Evolutionary conservation across 2,888 invertebrate species (phyloP).

Genomic region (Eupithecia inturbata): DNA sequence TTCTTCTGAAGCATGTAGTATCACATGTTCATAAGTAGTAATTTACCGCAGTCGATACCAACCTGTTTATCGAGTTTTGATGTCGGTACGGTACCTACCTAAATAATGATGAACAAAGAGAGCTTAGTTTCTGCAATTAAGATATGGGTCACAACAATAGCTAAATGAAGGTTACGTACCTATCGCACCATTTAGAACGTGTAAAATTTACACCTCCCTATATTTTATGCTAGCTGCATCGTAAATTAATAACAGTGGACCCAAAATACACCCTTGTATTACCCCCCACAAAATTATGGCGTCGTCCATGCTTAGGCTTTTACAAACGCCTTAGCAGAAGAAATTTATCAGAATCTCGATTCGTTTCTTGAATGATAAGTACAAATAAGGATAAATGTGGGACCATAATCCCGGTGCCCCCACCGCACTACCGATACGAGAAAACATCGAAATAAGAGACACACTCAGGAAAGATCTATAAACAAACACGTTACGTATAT

Average conservation of each 20-base stretch:
- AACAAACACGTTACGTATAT: background rate
- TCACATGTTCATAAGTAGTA: constrained; percentile 15
- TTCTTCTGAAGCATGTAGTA: constrained; percentile 31
- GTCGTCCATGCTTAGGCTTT: background rate
- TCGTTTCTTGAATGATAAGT: constrained; percentile 40
- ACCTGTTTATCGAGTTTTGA: background rate
- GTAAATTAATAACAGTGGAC: background rate
- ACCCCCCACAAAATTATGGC: background rate
- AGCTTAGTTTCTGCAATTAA: background rate
- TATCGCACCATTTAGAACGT: background rate
- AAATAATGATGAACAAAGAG: background rate
- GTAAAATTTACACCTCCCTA: background rate
- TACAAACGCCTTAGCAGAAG: background rate
- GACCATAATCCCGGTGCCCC: constrained; percentile 43
- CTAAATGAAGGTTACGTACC: background rate
- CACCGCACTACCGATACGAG: constrained; percentile 37
- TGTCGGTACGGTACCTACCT: background rate
- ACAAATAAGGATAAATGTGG: constrained; percentile 41
- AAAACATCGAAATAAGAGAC: constrained; percentile 28
- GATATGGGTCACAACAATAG: constrained; percentile 1
- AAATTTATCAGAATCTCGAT: constrained; percentile 16
- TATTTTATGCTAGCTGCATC: background rate
- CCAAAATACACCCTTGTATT: constrained; percentile 2
- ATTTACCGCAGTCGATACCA: background rate
- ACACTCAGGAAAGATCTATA: background rate